A percentile compares a stretch with the other conserved stretches of the same genome.
Conservation (phyloP, 2,113 vertebrate species). For the Xiphorhynchus elegans region DNA sequence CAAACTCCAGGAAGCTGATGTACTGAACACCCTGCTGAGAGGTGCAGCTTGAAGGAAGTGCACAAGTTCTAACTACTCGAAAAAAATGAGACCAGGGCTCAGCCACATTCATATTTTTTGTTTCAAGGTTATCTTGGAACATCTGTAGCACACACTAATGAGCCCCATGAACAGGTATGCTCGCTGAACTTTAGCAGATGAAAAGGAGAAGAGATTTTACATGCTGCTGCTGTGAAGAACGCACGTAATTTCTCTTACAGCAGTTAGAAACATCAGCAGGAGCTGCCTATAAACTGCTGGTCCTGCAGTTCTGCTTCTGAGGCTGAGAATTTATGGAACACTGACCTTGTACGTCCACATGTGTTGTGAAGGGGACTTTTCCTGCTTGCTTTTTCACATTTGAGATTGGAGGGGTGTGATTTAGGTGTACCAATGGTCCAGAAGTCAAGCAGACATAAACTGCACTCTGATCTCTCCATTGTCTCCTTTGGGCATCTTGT, state of each 20-base stretch:
- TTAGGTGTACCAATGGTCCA: not conserved
- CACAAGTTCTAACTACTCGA: not conserved
- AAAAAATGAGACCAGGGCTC: not conserved
- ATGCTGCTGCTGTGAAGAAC: not conserved
- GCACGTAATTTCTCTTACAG: not conserved
- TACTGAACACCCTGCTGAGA: not conserved
- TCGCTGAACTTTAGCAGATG: constrained; percentile 1
- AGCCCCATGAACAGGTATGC: not conserved
- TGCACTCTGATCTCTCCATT: not conserved
- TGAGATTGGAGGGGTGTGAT: not conserved
- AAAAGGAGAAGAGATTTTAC: not conserved
- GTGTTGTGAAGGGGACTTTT: not conserved
- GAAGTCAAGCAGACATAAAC: not conserved
- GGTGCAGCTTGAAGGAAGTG: not conserved
- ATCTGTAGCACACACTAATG: not conserved
- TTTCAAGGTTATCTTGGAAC: not conserved
- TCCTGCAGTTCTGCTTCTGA: not conserved
- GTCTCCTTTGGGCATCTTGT: not conserved
- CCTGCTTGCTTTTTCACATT: not conserved
- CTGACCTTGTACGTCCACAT: not conserved
- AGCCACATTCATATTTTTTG: not conserved
- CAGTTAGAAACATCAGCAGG: constrained; percentile 14
- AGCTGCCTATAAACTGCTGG: not conserved
- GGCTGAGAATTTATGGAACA: not conserved
- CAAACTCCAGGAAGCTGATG: not conserved